Evolutionary conservation across 2,797 vertebrate species (phyloP), one percentile per base, ranked within the genome.

Genomic region (Dendrocincla fuliginosa): DNA sequence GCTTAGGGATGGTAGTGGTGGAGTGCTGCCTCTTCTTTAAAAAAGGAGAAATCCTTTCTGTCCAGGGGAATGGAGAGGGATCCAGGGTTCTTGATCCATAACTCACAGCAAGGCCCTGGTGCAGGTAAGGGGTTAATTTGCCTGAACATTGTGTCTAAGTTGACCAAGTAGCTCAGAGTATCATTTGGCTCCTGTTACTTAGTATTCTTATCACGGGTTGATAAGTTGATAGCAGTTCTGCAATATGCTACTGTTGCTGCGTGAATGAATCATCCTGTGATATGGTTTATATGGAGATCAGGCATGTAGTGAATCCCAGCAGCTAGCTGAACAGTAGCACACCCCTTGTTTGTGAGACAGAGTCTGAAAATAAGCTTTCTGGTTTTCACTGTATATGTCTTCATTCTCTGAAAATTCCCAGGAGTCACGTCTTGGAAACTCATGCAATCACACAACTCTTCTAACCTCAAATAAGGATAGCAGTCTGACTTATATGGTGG

Each of bases 31-130:
- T 64, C 50, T 32, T 57, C 2, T 61, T 67, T 50, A 33, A 53
- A 23, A 32, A 47, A 18, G 42, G 10, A 37, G 0, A 49, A 70
- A 12, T 59, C 11, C 5, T 32, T 4, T 16, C 6, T 28, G 1
- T 22, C 39, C 11, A 18, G 0, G 12, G 15, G 23, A 67, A 22
- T 23, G 0, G 0, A 2, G 13, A 19, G 5, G 7, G 5, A 27
- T 84, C 24, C 24, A 15, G 60, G 6, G 5, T 32, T 49, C 30
- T 49, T 37, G 11, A 33, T 65, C 28, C 4, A 0, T 53, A 44
- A 11, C 49, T 85, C 23, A 6, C 3, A 35, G 24, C 10, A 16
- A 25, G 25, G n/a, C 37, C 41, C 10, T 68, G 18, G 5, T 65
- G 9, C 12, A 37, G 28, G 8, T 47, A 13, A 61, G 20, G 24